Base-by-base conservation (phyloP, 2,113 vertebrate species). In the Nanorana parkeri region DNA sequence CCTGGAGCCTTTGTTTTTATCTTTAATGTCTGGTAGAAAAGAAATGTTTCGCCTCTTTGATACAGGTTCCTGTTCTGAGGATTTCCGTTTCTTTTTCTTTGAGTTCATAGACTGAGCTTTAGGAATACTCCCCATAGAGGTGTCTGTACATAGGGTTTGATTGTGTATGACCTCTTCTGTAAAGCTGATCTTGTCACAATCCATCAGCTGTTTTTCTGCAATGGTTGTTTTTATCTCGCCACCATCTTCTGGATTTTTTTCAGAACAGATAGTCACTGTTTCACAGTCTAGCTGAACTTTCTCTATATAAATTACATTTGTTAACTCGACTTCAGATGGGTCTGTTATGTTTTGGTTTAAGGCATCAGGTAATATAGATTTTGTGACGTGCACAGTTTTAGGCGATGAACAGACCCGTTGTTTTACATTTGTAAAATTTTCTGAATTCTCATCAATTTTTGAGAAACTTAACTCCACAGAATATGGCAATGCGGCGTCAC, bases 31-130 rank as follows among this genome's bases (percentile, higher is more conserved):
- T 83, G 81, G 1, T 4, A 85, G 55, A 17, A 68, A 68, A 21
- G 73, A 85, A 1, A 2, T 78, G 91, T 86, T 91, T 95, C 63
- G 92, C 86, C 85, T 93, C 89, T 88, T 93, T 86, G 81, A 56
- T 72, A 81, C 80, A 85, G 85, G 75, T 28, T 90, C 87, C 66
- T 80, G 86, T 26, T 88, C 90, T 85, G 91, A 83, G 20, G 21
- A 29, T 8, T 47, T 68, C 77, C 84, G 85, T 75, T 89, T 84
- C 72, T 89, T 90, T 80, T 73, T 86, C 20, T 73, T 73, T 4
- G 4, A 17, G 28, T 75, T 4, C n/a, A 61, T 19, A 41, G 52
- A n/a, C 11, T 36, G 6, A 20, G 28, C 20, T 41, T 75, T 20
- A 41, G 16, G 32, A 17, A 15, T 4, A 60, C 23, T 24, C n/a